Conservation (phyloP, 2,888 invertebrate genomes). For the Trichacis sp. region DNA sequence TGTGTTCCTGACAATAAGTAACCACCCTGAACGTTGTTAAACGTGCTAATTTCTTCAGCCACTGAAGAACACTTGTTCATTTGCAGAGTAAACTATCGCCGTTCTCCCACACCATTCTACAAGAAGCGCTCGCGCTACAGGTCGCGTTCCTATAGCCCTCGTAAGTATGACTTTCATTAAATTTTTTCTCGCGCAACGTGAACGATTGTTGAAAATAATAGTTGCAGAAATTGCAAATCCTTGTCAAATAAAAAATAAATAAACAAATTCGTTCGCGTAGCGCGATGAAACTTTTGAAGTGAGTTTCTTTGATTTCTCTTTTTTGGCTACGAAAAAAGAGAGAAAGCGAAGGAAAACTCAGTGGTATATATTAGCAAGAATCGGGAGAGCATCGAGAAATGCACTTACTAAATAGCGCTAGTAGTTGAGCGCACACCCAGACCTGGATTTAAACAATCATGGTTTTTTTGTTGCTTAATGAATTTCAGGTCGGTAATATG, state of each 20-base stretch:
- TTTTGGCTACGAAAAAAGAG: slow-evolving; percentile 35
- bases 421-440: slow-evolving; percentile 58
- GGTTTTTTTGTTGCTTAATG: slow-evolving; percentile 68
- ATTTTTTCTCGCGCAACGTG: background rate
- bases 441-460: slow-evolving; percentile 63
- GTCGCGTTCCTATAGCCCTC: slow-evolving; percentile 82
- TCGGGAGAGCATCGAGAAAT: slow-evolving; percentile 42
- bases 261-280: background rate
- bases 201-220: too few relatives aligned
- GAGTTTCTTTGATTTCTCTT: background rate
- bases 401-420: slow-evolving; percentile 53
- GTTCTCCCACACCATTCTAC: slow-evolving; percentile 82
- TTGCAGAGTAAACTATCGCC: slow-evolving; percentile 73
- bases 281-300: background rate
- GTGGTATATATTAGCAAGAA: slow-evolving; percentile 16
- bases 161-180: slow-evolving; percentile 73
- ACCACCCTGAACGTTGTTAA: too few relatives aligned
- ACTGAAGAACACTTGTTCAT: too few relatives aligned
- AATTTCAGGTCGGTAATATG: slow-evolving; percentile 71
- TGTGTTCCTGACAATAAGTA: too few relatives aligned
- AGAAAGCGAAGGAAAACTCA: slow-evolving; percentile 26
- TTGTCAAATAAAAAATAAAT: background rate
- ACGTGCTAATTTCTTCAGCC: slow-evolving; percentile 61
- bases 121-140: slow-evolving; percentile 77
- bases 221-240: too few relatives aligned